Evolutionary conservation across 2,797 vertebrate genomes (phyloP).

Genomic region (Poeciliopsis infans): DNA sequence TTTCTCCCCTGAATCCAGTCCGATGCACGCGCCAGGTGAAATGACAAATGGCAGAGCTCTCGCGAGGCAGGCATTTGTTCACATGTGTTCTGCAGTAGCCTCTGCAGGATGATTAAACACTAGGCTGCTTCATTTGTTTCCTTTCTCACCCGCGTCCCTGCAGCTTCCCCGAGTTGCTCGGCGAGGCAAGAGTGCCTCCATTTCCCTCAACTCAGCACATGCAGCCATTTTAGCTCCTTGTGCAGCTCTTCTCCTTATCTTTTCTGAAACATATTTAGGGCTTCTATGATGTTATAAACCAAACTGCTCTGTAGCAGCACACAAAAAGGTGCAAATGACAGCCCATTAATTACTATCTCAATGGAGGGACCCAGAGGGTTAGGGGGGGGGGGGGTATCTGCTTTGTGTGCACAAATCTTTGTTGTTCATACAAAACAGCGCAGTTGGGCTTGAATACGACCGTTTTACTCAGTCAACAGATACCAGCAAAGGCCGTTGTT

Average conservation of each 20-base stretch:
- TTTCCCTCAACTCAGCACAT: conserved; percentile 47
- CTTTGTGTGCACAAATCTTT: conserved; percentile 29
- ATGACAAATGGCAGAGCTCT: conserved; percentile 55
- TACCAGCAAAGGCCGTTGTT: not conserved
- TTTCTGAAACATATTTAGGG: conserved; percentile 29
- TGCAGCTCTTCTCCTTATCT: conserved; percentile 13
- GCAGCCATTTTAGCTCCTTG: conserved; percentile 56
- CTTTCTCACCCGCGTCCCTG: conserved; percentile 37
- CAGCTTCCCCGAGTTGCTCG: conserved; percentile 40
- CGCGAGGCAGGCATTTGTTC: conserved; percentile 34
- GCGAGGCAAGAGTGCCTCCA: conserved; percentile 49
- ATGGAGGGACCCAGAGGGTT: not conserved
- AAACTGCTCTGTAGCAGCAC: conserved; percentile 27
- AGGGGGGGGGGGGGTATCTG: not conserved
- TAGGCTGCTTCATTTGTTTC: conserved; percentile 30
- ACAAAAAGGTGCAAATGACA: conserved; percentile 21
- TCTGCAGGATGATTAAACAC: conserved; percentile 36
- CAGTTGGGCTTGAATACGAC: conserved; percentile 19
- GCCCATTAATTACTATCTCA: conserved; percentile 26
- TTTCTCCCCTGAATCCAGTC: conserved; percentile 31
- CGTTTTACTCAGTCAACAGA: conserved; percentile 9
- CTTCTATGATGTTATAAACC: conserved; percentile 19
- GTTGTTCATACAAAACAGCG: conserved; percentile 20
- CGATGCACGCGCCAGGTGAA: conserved; percentile 23
- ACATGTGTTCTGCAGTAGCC: conserved; percentile 6